These are phyloP conservation scores for Cromileptes altivelis DNA, from an alignment of 2,113 vertebrate species.

Conservation along the genomic window DNA sequence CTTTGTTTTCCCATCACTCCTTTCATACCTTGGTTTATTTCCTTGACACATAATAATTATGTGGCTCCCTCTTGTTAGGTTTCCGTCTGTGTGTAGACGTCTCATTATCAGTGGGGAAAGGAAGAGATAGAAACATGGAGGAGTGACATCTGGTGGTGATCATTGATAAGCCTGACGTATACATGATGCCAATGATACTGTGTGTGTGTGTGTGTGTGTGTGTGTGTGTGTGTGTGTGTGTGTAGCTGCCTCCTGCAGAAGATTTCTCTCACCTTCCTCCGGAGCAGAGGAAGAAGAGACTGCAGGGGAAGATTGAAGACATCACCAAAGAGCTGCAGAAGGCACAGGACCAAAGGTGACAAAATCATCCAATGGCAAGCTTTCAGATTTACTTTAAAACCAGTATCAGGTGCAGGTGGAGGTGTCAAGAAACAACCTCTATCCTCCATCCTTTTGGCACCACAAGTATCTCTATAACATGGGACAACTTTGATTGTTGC, in stretches of 20 bases:
- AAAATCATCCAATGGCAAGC: too few relatives aligned
- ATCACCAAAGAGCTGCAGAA: constrained; percentile 93
- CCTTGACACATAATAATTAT: background rate
- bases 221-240: constrained; percentile 9
- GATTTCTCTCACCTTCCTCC: constrained; percentile 84
- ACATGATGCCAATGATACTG: background rate
- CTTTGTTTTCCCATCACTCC: background rate
- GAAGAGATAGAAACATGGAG: constrained; percentile 1
- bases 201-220: constrained; percentile 23
- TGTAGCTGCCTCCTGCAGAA: constrained; percentile 69
- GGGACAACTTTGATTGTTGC: background rate
- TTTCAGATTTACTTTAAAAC: background rate
- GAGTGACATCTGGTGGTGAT: constrained; percentile 62
- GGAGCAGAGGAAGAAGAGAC: constrained; percentile 82
- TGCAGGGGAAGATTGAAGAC: constrained; percentile 85
- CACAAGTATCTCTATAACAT: background rate
- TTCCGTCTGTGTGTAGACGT: background rate
- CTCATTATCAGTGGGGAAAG: background rate
- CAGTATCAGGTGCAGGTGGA: background rate
- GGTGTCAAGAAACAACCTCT: background rate
- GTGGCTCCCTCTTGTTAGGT: background rate
- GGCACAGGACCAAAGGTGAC: constrained; percentile 92
- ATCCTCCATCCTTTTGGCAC: background rate
- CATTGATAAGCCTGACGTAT: background rate
- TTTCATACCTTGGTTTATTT: background rate